Base-by-base conservation (phyloP, 2,888 invertebrate species). In the Andrena haemorrhoa region DNA sequence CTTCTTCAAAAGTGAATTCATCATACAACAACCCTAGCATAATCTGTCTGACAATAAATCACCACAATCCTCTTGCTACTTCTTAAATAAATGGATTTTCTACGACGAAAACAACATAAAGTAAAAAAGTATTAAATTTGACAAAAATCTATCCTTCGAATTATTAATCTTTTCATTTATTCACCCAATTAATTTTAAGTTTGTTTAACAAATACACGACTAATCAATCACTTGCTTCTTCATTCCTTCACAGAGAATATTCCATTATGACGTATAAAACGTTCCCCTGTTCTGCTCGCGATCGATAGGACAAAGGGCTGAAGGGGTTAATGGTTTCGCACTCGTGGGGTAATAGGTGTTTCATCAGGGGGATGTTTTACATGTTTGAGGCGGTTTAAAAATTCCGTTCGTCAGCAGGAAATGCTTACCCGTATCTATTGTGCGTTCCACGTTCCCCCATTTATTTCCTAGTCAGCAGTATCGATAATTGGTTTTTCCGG, bases 401-500 rank as follows among this genome's bases (percentile, higher is more conserved):
- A 82, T 81, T 77, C 76, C 71, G 69, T 61, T 82, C 76, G 86
- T 88, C 84, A 84, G 82, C 83, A 51, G 41, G 49, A 78, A 87
- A 73, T 41, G 58, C 73, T 83, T 78, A 60, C 56, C 60, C 60
- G 20, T 61, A 33, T 47, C 69, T 61, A 51, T 51, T 56, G 63
- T 70, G 75, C 73, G 68, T 61, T 75, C 60, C 73, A 35, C 77
- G 69, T 80, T 76, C 60, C 51, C 23, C 64, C 74, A 72, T 87
- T 83, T 83, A 79, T 79, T 75, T 79, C 79, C 53, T 63, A 86
- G 83, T 87, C 86, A 86, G 80, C 88, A 53, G 68, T 81, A 81
- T 88, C 79, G 75, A 74, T 86, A 86, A 87, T 88, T 87, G 87
- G 75, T 63, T 77, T 86, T 86, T 71, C 35, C 76, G 70, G 63